Conservation (phyloP, 1,140 invertebrate species). For the Formica selysi region DNA sequence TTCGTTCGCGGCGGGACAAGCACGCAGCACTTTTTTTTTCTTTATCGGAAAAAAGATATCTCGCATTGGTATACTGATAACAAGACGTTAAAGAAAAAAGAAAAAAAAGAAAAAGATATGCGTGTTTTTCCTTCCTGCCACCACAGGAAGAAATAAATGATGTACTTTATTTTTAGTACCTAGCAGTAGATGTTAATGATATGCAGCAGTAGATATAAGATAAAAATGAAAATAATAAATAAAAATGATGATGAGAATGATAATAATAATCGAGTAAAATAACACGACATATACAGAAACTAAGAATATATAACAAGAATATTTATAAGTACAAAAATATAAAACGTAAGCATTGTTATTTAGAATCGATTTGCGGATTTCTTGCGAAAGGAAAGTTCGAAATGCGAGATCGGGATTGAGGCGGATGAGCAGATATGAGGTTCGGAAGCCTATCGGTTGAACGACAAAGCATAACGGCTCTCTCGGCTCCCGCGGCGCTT, state of each 20-base stretch:
- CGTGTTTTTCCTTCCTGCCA: neutral
- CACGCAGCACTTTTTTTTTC: conserved; percentile 29
- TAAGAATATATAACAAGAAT: neutral
- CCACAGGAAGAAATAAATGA: neutral
- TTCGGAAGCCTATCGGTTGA: conserved; percentile 60
- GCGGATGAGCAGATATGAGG: conserved; percentile 27
- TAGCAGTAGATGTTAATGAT: neutral
- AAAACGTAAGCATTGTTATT: neutral
- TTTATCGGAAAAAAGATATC: conserved; percentile 57
- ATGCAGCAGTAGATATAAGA: too few species aligned
- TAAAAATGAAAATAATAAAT: too few species aligned
- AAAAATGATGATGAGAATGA: too few species aligned
- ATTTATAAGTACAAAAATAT: neutral
- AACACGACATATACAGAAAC: neutral
- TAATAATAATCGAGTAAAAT: too few species aligned
- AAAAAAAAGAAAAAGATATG: neutral
- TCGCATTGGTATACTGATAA: conserved; percentile 27
- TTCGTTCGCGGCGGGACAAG: conserved; percentile 47
- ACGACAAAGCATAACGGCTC: conserved; percentile 41
- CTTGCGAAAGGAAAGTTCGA: neutral
- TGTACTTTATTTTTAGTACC: neutral
- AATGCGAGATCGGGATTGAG: conserved; percentile 17
- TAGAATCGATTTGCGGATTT: neutral
- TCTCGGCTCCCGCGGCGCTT: conserved; percentile 70
- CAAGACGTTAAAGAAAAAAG: neutral